Evolutionary conservation across 2,888 invertebrate genomes (phyloP), one percentile per base, ranked within the genome.

Genomic region (Drosophila barbarae): DNA sequence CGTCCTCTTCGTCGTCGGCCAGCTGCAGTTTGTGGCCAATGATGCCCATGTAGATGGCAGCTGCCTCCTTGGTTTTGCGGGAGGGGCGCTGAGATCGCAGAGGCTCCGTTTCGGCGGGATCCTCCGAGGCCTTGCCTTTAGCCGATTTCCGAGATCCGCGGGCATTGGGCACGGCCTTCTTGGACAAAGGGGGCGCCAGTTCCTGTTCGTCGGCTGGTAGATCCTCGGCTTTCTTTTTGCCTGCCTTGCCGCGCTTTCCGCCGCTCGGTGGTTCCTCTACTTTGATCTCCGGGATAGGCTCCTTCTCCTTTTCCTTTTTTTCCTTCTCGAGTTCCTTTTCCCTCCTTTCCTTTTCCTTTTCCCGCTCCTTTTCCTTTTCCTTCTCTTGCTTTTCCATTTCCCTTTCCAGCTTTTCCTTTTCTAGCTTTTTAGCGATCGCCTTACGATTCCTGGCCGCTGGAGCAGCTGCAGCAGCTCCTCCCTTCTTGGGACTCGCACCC

Each of bases 11-110:
- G 61, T 92, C 91, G 51, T 92, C 92, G 28, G 92, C 92, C 72
- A 92, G 90, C 21, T 92, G 92, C 52, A 94, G 89, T 85, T 93
- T 93, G 74, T 93, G 92, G 5, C 93, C 93, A 49, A 94, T 90
- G 70, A 94, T 92, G 81, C 94, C 94, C 93, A 94, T 93, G 73
- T 93, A 94, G 56, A 94, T 91, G 8, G 94, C 92, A 2, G 94
- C 94, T 26, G 94, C 94, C 88, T 94, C 94, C 87, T 94, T 95
- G 0, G 94, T 94, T 87, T 94, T 94, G 35, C 94, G 90, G 10
- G 92, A 91, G 0, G 93, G 93, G 39, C 94, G 79, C 65, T 87
- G 86, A 47, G 65, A 76, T 5, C 84, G 73, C n/a, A 70, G 69
- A 26, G 72, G 86, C 85, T 64, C 65, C 2, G 55, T n/a, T 12